Percentiles rank a stretch among this genome's conserved stretches.
Conservation (phyloP, 2,113 vertebrate species). For the Xiphias gladius region DNA sequence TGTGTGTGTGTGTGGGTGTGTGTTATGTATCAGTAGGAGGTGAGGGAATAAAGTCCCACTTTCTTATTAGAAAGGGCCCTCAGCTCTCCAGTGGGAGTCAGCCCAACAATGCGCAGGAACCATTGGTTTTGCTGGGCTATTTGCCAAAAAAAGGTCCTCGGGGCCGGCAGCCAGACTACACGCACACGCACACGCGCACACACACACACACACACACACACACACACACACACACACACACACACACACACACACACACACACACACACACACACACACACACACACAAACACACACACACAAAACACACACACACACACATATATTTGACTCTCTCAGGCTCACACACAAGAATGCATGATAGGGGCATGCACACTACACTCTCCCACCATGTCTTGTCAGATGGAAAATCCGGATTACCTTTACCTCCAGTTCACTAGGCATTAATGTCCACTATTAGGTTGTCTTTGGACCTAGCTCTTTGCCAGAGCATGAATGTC, state of each 20-base stretch:
- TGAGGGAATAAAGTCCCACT: slow-evolving; percentile 69
- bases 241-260: slow-evolving; percentile 49
- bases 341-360: slow-evolving; percentile 51
- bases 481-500: slow-evolving; percentile 65
- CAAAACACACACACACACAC: slow-evolving; percentile 44
- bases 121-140: slow-evolving; percentile 72
- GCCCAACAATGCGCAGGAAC: slow-evolving; percentile 73
- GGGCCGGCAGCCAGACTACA: slow-evolving; percentile 68
- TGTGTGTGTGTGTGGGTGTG: slow-evolving; percentile 40
- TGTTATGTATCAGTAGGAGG: slow-evolving; percentile 63
- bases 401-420: slow-evolving; percentile 82
- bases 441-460: slow-evolving; percentile 75
- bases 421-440: slow-evolving; percentile 73
- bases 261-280: slow-evolving; percentile 49
- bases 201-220: slow-evolving; percentile 41
- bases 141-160: slow-evolving; percentile 72
- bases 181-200: too few species aligned
- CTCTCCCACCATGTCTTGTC: slow-evolving; percentile 65
- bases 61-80: slow-evolving; percentile 78
- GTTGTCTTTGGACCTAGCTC: slow-evolving; percentile 60
- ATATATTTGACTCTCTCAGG: slow-evolving; percentile 46
- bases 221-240: slow-evolving; percentile 44
- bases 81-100: slow-evolving; percentile 69
- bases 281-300: slow-evolving; percentile 42
- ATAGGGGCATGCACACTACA: slow-evolving; percentile 44